Evolutionary conservation across 2,888 invertebrate genomes (phyloP).

Genomic region (Ornithoptera alexandrae): DNA sequence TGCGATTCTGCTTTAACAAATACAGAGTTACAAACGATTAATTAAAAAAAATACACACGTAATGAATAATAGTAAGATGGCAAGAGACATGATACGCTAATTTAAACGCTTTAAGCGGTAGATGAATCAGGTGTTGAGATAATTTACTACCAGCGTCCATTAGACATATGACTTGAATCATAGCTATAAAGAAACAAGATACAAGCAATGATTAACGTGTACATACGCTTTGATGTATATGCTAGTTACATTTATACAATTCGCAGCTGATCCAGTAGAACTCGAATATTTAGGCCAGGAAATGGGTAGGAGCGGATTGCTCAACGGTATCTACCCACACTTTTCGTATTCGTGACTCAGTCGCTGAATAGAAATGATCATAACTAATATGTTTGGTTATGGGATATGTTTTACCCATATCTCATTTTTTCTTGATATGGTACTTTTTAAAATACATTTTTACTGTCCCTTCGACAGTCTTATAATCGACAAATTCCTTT

Average conservation of each 20-base stretch:
- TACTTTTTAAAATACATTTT: too few relatives aligned
- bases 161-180: background rate
- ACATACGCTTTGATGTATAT: background rate
- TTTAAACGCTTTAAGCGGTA: background rate
- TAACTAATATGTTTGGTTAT: slow-evolving; percentile 14
- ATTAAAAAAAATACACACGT: background rate
- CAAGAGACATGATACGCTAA: background rate
- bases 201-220: background rate
- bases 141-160: background rate
- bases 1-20: too few relatives aligned
- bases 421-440: too few relatives aligned
- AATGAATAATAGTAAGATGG: background rate
- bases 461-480: too few relatives aligned
- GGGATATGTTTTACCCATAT: slow-evolving; percentile 2
- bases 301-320: slow-evolving; percentile 23
- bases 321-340: slow-evolving; percentile 20
- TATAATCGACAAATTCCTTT: too few relatives aligned
- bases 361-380: slow-evolving; percentile 10
- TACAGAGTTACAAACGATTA: too few relatives aligned
- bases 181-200: background rate
- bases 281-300: slow-evolving; percentile 19
- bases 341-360: slow-evolving; percentile 20
- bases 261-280: slow-evolving; percentile 1
- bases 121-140: slow-evolving; percentile 1
- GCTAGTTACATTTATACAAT: slow-evolving; percentile 2